phyloP scores from a whole-genome alignment of 1,140 invertebrate genomes.

The Tyrophagus putrescentiae region DNA sequence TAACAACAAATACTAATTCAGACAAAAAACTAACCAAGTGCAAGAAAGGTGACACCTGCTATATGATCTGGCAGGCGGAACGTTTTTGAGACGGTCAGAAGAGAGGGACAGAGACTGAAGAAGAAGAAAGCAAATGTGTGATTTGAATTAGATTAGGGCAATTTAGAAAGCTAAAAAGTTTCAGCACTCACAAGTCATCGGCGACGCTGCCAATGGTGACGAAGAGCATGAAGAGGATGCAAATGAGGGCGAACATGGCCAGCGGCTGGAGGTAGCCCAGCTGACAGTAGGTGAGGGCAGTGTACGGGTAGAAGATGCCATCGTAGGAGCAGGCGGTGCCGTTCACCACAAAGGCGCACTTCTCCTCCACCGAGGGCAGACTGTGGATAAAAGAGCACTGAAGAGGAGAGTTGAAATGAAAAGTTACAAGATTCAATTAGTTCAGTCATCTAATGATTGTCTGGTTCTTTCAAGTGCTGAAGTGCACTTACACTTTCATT shows the following conservation, averaged over 20 bases:
- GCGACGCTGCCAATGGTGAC: conserved; percentile 2
- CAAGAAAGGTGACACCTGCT: conserved; percentile 60
- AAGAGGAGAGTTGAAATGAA: background rate
- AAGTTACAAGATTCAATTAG: too few species aligned
- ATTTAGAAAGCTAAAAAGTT: background rate
- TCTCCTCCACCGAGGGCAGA: background rate
- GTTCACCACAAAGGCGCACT: background rate
- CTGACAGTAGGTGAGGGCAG: background rate
- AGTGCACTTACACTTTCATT: too few species aligned
- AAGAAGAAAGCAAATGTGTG: background rate
- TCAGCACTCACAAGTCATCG: conserved; percentile 12
- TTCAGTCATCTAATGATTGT: too few species aligned
- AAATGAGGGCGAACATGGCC: background rate
- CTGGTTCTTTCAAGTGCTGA: too few species aligned
- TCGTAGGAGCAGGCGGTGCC: background rate
- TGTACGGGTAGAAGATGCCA: conserved; percentile 6
- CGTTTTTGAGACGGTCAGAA: conserved; percentile 47
- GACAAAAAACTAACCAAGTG: conserved; percentile 39
- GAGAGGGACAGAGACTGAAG: conserved; percentile 45
- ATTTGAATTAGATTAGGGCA: background rate
- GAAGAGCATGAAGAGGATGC: background rate
- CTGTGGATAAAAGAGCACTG: conserved; percentile 1
- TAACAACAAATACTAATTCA: too few species aligned
- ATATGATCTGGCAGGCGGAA: conserved; percentile 52
- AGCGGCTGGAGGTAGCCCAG: background rate